A percentile compares a stretch with the other conserved stretches of the same genome.
Conservation (phyloP, 2,888 invertebrate species). For the Strigamia crassipes region DNA sequence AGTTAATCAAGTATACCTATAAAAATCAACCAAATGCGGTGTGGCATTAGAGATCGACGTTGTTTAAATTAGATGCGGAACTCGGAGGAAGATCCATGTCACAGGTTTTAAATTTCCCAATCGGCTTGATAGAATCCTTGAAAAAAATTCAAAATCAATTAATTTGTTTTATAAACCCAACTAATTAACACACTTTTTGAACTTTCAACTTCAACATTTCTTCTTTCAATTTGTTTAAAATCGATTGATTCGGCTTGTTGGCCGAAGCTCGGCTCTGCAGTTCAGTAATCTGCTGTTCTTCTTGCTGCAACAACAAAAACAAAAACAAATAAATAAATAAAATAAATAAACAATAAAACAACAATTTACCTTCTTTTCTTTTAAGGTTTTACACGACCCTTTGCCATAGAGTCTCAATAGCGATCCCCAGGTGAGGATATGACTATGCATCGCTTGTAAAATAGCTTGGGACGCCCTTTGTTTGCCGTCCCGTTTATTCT, state of each 20-base stretch:
- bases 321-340: background rate
- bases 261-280: conserved; percentile 85
- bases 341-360: background rate
- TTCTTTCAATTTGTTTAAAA: conserved; percentile 77
- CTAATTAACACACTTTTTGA: conserved; percentile 57
- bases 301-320: conserved; percentile 61
- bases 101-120: conserved; percentile 69
- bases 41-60: conserved; percentile 68
- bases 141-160: background rate
- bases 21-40: background rate
- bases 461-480: conserved; percentile 95
- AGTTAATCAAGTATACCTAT: background rate
- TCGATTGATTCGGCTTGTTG: conserved; percentile 84
- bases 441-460: conserved; percentile 89
- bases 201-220: conserved; percentile 80
- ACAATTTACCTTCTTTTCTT: conserved; percentile 73
- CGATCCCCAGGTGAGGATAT: conserved; percentile 93
- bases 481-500: conserved; percentile 95
- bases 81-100: conserved; percentile 69
- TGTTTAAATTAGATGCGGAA: conserved; percentile 77
- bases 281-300: conserved; percentile 89
- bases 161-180: too few species aligned
- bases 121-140: conserved; percentile 66
- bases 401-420: conserved; percentile 90
- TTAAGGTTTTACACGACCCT: conserved; percentile 84